A percentile compares a stretch with the other conserved stretches of the same genome.
Conservation (phyloP, 2,888 invertebrate species). For the Platycheirus rosarum region DNA sequence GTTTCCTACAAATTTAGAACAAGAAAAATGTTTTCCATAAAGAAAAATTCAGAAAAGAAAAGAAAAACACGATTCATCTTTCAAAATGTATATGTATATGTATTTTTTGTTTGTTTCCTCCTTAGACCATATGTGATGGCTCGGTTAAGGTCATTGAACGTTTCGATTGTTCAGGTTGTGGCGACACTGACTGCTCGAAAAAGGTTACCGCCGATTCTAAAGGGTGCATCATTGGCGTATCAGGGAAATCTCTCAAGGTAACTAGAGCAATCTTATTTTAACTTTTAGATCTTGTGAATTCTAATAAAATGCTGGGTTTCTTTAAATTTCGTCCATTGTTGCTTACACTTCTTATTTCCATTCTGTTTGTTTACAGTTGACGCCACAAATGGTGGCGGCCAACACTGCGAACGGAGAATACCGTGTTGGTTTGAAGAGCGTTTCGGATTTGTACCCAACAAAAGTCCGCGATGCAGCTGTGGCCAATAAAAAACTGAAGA, state of each 20-base stretch:
- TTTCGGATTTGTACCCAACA: conserved; percentile 93
- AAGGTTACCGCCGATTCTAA: conserved; percentile 87
- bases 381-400: conserved; percentile 78
- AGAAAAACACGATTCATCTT: too few relatives aligned
- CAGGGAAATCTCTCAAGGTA: conserved; percentile 94
- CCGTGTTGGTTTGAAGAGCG: conserved; percentile 93
- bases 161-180: conserved; percentile 97
- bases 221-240: conserved; percentile 91
- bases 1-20: conserved; percentile 40
- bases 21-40: conserved; percentile 7
- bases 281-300: not conserved
- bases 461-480: conserved; percentile 91
- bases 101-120: conserved; percentile 50
- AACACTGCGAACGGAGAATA: conserved; percentile 93
- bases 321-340: too few relatives aligned
- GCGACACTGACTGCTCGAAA: conserved; percentile 96
- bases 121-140: conserved; percentile 93
- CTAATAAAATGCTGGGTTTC: conserved; percentile 14
- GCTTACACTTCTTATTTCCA: conserved; percentile 22
- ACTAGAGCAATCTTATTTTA: conserved; percentile 20
- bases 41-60: too few relatives aligned
- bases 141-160: conserved; percentile 96
- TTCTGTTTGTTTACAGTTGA: conserved; percentile 75
- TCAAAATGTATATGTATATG: not conserved
- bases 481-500: conserved; percentile 90